phyloP scores from a whole-genome alignment of 2,113 vertebrate species.

The Channa maculata region DNA sequence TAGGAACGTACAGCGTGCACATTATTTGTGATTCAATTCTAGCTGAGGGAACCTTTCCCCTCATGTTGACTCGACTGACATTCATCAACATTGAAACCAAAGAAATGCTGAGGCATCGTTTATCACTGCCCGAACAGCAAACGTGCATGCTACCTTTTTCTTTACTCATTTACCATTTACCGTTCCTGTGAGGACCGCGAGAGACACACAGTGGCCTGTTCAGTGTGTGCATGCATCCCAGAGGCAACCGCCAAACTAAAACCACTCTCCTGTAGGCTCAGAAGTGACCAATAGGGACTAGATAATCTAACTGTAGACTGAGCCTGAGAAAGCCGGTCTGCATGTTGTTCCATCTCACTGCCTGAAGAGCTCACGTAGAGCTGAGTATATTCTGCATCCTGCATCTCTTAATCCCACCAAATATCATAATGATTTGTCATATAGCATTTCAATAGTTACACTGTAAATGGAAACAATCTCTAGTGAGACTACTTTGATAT shows the following conservation, averaged over 20 bases:
- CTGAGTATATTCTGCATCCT: slow-evolving; percentile 30
- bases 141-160: neutral
- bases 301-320: slow-evolving; percentile 9
- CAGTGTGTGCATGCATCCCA: slow-evolving; percentile 44
- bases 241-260: slow-evolving; percentile 20
- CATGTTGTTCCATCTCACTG: slow-evolving; percentile 36
- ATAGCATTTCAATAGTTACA: slow-evolving; percentile 45
- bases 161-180: neutral
- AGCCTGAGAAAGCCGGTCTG: slow-evolving; percentile 16
- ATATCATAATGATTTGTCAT: slow-evolving; percentile 37
- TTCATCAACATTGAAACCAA: slow-evolving; percentile 76
- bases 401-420: slow-evolving; percentile 33
- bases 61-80: slow-evolving; percentile 5
- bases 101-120: slow-evolving; percentile 69
- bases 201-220: neutral
- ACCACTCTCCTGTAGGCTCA: neutral
- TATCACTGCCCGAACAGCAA: neutral
- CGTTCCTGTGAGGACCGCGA: too few species aligned
- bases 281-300: slow-evolving; percentile 4
- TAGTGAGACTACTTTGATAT: slow-evolving; percentile 46
- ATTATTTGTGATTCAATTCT: neutral
- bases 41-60: neutral
- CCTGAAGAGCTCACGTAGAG: slow-evolving; percentile 22
- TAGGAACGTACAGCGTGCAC: slow-evolving; percentile 12
- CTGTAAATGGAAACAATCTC: slow-evolving; percentile 46